Evolutionary conservation across 2,113 vertebrate species (phyloP).

Genomic region (Albula glossodonta): DNA sequence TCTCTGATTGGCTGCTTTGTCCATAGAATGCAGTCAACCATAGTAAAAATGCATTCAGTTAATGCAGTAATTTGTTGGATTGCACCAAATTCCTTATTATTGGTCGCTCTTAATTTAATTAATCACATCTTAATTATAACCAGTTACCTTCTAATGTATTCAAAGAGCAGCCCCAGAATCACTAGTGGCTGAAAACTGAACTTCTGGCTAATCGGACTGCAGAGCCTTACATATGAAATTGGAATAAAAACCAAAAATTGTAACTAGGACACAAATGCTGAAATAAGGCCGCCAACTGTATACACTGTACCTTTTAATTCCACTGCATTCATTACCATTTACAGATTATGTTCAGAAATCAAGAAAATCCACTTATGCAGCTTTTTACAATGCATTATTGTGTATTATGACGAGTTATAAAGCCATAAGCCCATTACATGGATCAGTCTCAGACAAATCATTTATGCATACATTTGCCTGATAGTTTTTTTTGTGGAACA

Average conservation of each 20-base stretch:
- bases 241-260: background rate
- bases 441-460: background rate
- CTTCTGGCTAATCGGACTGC: background rate
- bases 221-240: background rate
- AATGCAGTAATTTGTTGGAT: background rate
- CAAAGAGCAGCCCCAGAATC: background rate
- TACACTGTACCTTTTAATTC: background rate
- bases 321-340: background rate
- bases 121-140: too few relatives aligned
- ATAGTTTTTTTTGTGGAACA: conserved; percentile 6
- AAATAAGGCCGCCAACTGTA: background rate
- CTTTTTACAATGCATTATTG: background rate
- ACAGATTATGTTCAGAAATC: background rate
- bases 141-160: background rate
- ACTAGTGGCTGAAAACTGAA: background rate
- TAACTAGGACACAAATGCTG: background rate
- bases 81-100: background rate
- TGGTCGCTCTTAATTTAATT: too few relatives aligned
- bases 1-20: background rate
- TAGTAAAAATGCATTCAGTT: background rate
- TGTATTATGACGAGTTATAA: conserved; percentile 9
- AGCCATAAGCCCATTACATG: conserved; percentile 10
- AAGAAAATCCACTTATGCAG: background rate
- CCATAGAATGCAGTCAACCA: background rate
- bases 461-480: conserved; percentile 8